Evolutionary conservation across 2,888 invertebrate species (phyloP).

Genomic region (Troides oblongomaculatus): DNA sequence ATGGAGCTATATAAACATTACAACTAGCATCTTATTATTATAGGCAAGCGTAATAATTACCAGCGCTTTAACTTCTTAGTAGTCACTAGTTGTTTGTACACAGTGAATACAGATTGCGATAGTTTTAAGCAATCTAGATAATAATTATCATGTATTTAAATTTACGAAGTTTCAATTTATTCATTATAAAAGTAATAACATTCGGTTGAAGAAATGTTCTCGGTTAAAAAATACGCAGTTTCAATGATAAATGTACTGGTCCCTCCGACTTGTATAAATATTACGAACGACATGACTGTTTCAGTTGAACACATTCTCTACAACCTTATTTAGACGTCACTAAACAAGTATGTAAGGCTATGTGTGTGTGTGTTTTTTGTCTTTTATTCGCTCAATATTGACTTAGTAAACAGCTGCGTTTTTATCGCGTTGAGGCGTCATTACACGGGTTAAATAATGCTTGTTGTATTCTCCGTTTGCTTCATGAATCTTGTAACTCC

Average conservation of each 20-base stretch:
- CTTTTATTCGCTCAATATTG: conserved; percentile 37
- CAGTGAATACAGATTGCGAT: too few relatives aligned
- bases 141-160: too few relatives aligned
- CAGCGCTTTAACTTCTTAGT: too few relatives aligned
- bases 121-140: too few relatives aligned
- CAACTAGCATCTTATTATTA: too few relatives aligned
- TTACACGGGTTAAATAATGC: conserved; percentile 34
- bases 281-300: conserved; percentile 25
- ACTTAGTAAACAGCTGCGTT: conserved; percentile 40
- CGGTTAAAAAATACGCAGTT: too few relatives aligned
- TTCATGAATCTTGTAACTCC: background rate
- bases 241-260: conserved; percentile 15
- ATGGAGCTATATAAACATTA: too few relatives aligned
- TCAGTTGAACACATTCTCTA: conserved; percentile 32
- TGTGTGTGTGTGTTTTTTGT: conserved; percentile 37
- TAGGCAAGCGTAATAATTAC: too few relatives aligned
- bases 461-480: conserved; percentile 26
- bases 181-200: too few relatives aligned
- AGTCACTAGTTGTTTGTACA: too few relatives aligned
- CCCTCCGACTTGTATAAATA: conserved; percentile 1
- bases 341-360: conserved; percentile 36
- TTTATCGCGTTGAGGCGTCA: conserved; percentile 36
- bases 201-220: too few relatives aligned
- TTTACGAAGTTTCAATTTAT: too few relatives aligned
- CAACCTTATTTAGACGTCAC: conserved; percentile 36